A percentile compares a stretch with the other conserved stretches of the same genome.
Conservation (phyloP, 2,888 invertebrate species). For the Drosophila tripunctata region DNA sequence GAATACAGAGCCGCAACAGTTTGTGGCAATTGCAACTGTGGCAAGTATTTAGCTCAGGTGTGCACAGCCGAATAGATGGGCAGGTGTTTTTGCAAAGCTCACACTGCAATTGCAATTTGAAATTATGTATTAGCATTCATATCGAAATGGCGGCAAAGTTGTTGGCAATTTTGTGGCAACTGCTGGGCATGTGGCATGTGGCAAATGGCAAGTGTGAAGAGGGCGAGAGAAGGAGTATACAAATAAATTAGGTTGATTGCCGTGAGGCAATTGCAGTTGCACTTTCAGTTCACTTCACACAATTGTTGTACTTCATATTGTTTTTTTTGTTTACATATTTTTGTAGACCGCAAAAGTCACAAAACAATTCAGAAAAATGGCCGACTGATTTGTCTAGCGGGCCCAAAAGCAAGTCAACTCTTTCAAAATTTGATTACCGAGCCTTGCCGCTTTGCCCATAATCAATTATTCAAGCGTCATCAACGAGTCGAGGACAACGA, state of each 20-base stretch:
- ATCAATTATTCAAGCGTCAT: conserved; percentile 75
- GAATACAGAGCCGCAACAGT: conserved; percentile 18
- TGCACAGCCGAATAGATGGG: neutral
- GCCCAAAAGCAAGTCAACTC: conserved; percentile 63
- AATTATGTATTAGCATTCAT: conserved; percentile 66
- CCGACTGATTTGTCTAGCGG: too few relatives aligned
- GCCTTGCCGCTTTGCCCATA: conserved; percentile 49
- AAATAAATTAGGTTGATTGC: conserved; percentile 79
- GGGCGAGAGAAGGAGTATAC: conserved; percentile 27
- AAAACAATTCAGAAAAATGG: too few relatives aligned
- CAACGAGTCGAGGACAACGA: conserved; percentile 33
- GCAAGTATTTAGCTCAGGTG: conserved; percentile 4
- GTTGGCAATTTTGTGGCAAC: conserved; percentile 25
- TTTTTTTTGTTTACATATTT: neutral
- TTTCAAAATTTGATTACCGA: conserved; percentile 68
- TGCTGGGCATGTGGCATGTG: conserved; percentile 8
- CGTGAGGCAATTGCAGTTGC: conserved; percentile 49
- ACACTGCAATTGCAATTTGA: conserved; percentile 47
- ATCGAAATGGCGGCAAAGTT: conserved; percentile 37
- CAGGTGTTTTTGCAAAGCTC: conserved; percentile 8
- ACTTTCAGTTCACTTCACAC: conserved; percentile 9
- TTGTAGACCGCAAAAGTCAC: conserved; percentile 31
- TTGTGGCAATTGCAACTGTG: conserved; percentile 19
- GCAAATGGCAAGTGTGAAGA: neutral
- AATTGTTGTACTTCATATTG: neutral